Conservation (phyloP, 2,113 vertebrate species). For the Pterocles burchelli region DNA sequence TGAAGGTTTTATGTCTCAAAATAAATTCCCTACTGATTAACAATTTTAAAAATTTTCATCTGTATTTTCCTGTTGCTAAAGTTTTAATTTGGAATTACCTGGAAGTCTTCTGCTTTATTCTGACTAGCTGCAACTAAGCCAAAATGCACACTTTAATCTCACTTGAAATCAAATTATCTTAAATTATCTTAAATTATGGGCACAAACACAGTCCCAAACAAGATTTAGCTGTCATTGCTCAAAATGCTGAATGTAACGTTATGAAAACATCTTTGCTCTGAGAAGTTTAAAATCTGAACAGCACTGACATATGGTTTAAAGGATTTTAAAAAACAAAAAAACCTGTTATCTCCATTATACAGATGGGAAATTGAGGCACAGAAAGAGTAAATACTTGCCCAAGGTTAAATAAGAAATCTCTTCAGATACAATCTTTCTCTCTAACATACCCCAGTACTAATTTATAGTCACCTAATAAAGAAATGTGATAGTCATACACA, state of each 20-base stretch:
- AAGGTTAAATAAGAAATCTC: not conserved
- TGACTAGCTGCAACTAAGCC: not conserved
- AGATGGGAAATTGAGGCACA: conserved; percentile 8
- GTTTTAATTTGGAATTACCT: not conserved
- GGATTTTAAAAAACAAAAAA: not conserved
- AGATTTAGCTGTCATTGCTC: not conserved
- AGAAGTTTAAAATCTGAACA: not conserved
- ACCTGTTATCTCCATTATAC: conserved; percentile 9
- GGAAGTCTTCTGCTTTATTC: not conserved
- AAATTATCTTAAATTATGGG: not conserved
- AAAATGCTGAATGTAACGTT: not conserved
- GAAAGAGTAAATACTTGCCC: not conserved
- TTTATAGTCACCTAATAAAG: not conserved
- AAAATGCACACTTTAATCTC: not conserved
- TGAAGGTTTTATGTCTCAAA: not conserved
- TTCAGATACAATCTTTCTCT: not conserved
- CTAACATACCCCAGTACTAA: not conserved
- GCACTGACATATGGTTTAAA: not conserved
- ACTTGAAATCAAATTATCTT: not conserved
- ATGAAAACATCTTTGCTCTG: not conserved
- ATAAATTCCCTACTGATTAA: not conserved
- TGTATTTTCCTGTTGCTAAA: not conserved
- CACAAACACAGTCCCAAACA: not conserved
- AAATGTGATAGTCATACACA: not conserved
- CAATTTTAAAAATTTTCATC: not conserved